These are phyloP conservation scores for Cercopithecus mona DNA, from an alignment of 2,113 vertebrate species.

Conservation along the genomic window DNA sequence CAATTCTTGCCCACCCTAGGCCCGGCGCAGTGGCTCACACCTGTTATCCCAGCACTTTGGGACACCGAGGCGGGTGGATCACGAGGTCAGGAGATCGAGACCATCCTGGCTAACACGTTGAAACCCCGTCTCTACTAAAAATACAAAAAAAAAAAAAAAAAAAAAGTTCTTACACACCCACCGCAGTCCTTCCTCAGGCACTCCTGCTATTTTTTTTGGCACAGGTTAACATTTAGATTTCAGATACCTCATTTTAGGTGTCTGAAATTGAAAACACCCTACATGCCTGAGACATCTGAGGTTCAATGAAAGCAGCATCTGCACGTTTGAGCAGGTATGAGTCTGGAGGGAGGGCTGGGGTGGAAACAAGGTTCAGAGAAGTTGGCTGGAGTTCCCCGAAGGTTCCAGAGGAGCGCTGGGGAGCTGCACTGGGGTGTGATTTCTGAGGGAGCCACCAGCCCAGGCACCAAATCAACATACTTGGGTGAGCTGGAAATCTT, in stretches of 20 bases:
- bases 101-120: too few species aligned
- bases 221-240: neutral
- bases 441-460: neutral
- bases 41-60: too few species aligned
- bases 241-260: neutral
- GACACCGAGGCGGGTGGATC: too few species aligned
- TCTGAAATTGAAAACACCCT: neutral
- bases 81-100: too few species aligned
- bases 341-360: neutral
- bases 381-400: too few species aligned
- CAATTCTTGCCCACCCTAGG: neutral
- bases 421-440: accelerated
- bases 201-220: neutral
- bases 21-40: too few species aligned
- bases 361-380: neutral
- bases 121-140: too few species aligned
- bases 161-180: neutral
- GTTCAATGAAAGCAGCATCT: neutral
- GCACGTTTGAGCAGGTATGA: neutral
- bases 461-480: neutral
- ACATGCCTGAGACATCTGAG: neutral
- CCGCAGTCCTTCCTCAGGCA: neutral
- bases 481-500: too few species aligned
- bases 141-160: too few species aligned
- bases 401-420: accelerated